phyloP scores from a whole-genome alignment of 2,888 invertebrate species.

The Diabrotica balteata region DNA sequence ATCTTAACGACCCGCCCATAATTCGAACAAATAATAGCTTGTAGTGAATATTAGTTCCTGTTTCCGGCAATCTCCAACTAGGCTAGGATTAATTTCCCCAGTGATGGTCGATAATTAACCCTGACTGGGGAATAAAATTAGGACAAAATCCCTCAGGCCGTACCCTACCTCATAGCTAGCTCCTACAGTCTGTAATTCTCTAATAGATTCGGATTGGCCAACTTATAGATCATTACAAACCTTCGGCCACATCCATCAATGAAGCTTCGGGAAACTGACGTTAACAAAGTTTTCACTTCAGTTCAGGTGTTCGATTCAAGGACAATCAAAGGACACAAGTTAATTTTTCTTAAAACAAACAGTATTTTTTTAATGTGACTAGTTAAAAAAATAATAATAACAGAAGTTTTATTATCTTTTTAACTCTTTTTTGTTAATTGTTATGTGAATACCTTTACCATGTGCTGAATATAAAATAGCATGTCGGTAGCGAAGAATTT shows the following conservation, averaged over 20 bases:
- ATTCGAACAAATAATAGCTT: conserved; percentile 34
- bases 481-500: too few relatives aligned
- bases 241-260: conserved; percentile 15
- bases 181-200: conserved; percentile 16
- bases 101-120: conserved; percentile 30
- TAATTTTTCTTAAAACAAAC: too few relatives aligned
- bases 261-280: too few relatives aligned
- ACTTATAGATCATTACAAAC: conserved; percentile 20
- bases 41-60: conserved; percentile 35
- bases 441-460: too few relatives aligned
- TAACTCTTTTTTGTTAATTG: too few relatives aligned
- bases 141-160: conserved; percentile 21
- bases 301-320: too few relatives aligned
- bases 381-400: too few relatives aligned
- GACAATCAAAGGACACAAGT: too few relatives aligned
- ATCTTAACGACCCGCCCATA: conserved; percentile 30
- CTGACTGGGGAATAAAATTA: conserved; percentile 26
- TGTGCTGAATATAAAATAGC: too few relatives aligned
- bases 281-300: too few relatives aligned
- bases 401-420: too few relatives aligned
- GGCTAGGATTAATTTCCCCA: conserved; percentile 25
- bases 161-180: conserved; percentile 11
- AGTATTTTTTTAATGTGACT: too few relatives aligned
- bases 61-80: conserved; percentile 23
- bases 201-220: conserved; percentile 23